These are phyloP conservation scores for Saguinus midas DNA, from an alignment of 2,113 vertebrate species.

Conservation along the genomic window DNA sequence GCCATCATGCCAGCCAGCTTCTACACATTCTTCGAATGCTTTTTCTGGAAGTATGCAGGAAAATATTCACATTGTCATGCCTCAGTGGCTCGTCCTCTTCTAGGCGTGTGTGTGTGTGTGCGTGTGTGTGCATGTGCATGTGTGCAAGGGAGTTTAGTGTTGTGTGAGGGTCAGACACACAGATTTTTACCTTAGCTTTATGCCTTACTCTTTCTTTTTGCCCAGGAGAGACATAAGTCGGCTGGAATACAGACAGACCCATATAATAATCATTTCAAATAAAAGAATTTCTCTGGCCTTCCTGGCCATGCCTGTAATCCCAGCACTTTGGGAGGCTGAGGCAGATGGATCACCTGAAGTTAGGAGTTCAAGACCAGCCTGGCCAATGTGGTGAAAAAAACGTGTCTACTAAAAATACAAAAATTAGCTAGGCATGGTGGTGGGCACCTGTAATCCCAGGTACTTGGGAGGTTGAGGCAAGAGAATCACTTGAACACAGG, in stretches of 20 bases:
- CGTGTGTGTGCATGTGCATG: not conserved
- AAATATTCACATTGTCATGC: not conserved
- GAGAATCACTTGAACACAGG: no score
- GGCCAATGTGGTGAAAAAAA: no score
- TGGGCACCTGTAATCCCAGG: no score
- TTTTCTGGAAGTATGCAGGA: slow-evolving; percentile 24
- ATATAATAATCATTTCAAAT: no score
- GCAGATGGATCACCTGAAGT: no score
- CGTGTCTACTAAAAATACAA: no score
- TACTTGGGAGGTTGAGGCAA: no score
- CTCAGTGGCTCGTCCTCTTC: not conserved
- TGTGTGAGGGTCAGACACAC: rapidly evolving
- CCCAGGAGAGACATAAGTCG: not conserved
- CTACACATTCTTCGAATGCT: not conserved
- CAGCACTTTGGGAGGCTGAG: no score
- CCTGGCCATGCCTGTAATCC: no score
- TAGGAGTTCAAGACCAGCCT: no score
- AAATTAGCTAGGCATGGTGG: no score
- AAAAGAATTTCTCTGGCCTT: not conserved
- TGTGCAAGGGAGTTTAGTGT: not conserved
- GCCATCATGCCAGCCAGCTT: not conserved
- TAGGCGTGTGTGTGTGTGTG: rapidly evolving
- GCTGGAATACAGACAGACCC: not conserved
- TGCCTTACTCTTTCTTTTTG: not conserved
- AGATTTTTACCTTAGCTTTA: not conserved